These are phyloP conservation scores for Patella caerulea DNA, from an alignment of 2,888 invertebrate genomes.

Conservation along the genomic window DNA sequence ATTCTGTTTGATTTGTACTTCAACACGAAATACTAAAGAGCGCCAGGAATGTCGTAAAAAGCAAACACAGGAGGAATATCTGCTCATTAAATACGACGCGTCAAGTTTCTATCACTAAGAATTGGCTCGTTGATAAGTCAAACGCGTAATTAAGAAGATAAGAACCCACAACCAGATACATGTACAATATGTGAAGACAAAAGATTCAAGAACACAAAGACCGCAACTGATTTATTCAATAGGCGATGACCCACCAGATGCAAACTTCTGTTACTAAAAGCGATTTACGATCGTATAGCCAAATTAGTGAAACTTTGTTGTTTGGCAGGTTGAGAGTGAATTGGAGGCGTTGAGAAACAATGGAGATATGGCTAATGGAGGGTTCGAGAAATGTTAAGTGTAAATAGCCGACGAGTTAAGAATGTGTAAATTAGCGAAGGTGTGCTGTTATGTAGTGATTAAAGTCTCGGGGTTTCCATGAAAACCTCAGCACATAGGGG, in stretches of 20 bases:
- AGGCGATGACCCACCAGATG: background rate
- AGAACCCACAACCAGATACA: background rate
- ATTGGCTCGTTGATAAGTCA: background rate
- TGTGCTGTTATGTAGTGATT: too few species aligned
- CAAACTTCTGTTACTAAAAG: background rate
- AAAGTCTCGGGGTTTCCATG: too few species aligned
- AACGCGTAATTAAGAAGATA: background rate
- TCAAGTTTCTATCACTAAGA: background rate
- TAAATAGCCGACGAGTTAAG: too few species aligned
- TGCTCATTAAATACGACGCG: background rate
- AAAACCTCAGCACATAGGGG: background rate
- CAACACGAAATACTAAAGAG: too few species aligned
- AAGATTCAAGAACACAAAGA: background rate
- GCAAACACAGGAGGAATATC: background rate
- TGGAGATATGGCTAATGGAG: background rate
- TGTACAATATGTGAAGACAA: background rate
- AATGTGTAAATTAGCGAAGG: too few species aligned
- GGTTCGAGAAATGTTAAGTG: too few species aligned
- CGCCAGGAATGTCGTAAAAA: too few species aligned
- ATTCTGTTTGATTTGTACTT: too few species aligned
- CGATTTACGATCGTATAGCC: background rate
- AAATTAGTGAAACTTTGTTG: slow-evolving; percentile 3
- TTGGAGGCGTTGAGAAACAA: background rate
- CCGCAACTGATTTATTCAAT: background rate
- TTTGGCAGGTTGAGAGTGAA: background rate